Evolutionary conservation across 2,113 vertebrate species (phyloP).

Genomic region (Apteryx owenii): DNA sequence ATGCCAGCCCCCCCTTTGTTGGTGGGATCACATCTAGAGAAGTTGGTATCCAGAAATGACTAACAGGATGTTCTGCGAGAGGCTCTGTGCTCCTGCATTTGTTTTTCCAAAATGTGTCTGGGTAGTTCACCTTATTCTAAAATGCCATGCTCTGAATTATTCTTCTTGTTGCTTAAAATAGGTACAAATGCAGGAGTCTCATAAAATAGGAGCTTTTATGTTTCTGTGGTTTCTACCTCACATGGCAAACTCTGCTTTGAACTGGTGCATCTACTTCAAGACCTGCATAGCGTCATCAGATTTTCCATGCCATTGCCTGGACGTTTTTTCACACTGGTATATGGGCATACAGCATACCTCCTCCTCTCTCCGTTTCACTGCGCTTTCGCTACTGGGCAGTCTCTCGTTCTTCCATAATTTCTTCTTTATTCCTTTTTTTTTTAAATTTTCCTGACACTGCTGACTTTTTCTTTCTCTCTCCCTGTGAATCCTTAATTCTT

Average conservation of each 20-base stretch:
- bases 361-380: not conserved
- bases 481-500: not conserved
- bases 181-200: not conserved
- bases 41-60: not conserved
- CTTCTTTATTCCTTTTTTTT: not conserved
- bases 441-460: not conserved
- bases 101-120: not conserved
- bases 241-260: not conserved
- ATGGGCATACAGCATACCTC: not conserved
- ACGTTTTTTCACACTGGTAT: not conserved
- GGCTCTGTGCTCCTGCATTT: not conserved
- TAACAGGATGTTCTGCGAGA: not conserved
- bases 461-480: not conserved
- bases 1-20: accelerated
- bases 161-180: not conserved
- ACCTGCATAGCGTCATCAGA: not conserved
- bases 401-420: not conserved
- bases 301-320: not conserved
- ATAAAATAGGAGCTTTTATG: not conserved
- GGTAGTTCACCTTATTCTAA: not conserved
- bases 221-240: not conserved
- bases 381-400: not conserved
- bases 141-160: not conserved
- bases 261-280: not conserved
- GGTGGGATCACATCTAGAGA: not conserved